Base-by-base conservation (phyloP, 2,797 vertebrate genomes). In the Dallia pectoralis region DNA sequence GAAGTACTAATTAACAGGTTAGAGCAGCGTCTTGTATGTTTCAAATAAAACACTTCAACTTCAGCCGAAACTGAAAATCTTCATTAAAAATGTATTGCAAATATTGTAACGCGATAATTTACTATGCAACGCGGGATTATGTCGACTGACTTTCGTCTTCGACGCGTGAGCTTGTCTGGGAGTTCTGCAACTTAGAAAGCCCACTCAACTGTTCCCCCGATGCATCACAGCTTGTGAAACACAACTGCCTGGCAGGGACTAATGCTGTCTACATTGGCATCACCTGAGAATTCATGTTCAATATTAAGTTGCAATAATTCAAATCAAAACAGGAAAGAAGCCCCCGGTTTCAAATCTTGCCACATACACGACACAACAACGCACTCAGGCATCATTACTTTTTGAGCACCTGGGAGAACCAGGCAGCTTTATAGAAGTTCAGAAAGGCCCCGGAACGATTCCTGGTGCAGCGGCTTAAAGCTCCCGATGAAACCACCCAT, bases 321-420 rank as follows among this genome's bases (percentile, higher is more conserved):
- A 84, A 67, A n/a, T n/a, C n/a, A 47, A 47, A 83, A 85, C 87
- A 86, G 67, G 30, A 59, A 29, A 4, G 30, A 70, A 70, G 4
- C 2, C 51, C 85, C 85, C 85, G 77, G 77, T 89, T 89, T 79
- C 75, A 85, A 73, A 47, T 82, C 86, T 88, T 81, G 80, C 79
- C 80, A 75, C 65, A 78, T 69, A 77, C 76, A 72, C 70, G 80
- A 90, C 88, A 91, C 76, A 87, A 86, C 82, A 89, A 84, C 83
- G 87, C 89, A 92, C 91, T 92, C 82, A 78, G n/a, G 71, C 77
- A 70, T 86, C 87, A 89, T 91, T 86, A 89, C 75, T 87, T 82
- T 89, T 87, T 87, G 77, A 90, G 81, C 75, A 87, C 81, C 84
- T 73, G 70, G 66, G 85, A 81, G 84, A 76, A 76, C 56, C 67